Base-by-base conservation (phyloP, 2,888 invertebrate genomes). In the Lacanobia oleracea region DNA sequence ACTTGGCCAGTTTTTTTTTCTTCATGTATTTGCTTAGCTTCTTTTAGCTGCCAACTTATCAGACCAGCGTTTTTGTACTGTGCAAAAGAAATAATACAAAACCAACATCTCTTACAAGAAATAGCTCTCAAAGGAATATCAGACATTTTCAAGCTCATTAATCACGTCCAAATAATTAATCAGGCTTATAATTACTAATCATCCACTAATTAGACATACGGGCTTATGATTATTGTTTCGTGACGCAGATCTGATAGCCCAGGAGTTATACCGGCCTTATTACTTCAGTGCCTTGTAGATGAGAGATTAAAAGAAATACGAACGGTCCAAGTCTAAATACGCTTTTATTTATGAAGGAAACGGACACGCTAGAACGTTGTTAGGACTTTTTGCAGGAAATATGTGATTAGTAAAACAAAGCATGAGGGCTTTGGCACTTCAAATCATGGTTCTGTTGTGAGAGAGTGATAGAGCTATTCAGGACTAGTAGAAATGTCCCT, bases 271-370 rank as follows among this genome's bases (percentile, higher is more conserved):
- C 23, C 37, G 12, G 12, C 50, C 37, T 51, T 33, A 62, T 72
- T 72, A 72, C 62, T 53, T 50, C 37, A 45, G 27, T 37, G 68
- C 59, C 48, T 27, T 68, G 48, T 61, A 56, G 61, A 66, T 71
- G 21, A 14, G 1, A 51, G 61, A 72, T 54, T 76, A 71, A 43
- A 60, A 72, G 10, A 75, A 71, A 71, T 43, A 62, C 23, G 14
- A 71, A 53, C n/a, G 18, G 12, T 21, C 16, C 16, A 37, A 37
- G 9, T 14, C 40, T 37, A n/a, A n/a, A 12, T 27, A 51, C 40
- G 51, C 1, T 63, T n/a, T 67, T 54, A 60, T 69, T 54, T 27
- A 54, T 72, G 43, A 60, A 18, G 7, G 18, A 59, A 18, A 53
- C 8, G 14, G 40, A 23, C 54, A 67, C 45, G 56, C 37, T 37